Base-by-base conservation (phyloP, 2,113 vertebrate genomes). In the Serinus canaria region DNA sequence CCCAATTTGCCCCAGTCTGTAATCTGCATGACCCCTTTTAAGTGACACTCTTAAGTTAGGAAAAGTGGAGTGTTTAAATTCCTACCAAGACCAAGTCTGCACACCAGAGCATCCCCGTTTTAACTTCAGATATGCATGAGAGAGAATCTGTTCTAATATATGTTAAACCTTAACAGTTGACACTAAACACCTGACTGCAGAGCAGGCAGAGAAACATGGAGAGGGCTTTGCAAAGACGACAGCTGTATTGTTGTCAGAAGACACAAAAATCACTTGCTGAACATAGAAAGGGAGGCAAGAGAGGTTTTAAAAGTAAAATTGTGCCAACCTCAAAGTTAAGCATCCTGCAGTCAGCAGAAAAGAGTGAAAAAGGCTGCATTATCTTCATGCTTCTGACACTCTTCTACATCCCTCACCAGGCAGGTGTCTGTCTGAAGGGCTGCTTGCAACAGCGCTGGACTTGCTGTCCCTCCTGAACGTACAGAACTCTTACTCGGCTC, bases 1-100 rank as follows among this genome's bases (percentile, higher is more conserved):
- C 12, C 7, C 0, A 31, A 0, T 52, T 23, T 66, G n/a, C 25
- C 31, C 14, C 21, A 10, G 14, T 14, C 27, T 41, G 30, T 62
- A 47, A 37, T 24, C 35, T 27, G 16, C 56, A 50, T 0, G 1
- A 21, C 15, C 19, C 10, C 4, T 75, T 89, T 41, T 43, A 52
- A 52, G 21, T 25, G 43, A 55, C 37, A 31, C 9, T 35, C 24
- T 13, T 53, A 25, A 31, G 56, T 35, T 6, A 55, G 19, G 11
- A 82, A 44, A n/a, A 64, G 17, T 1, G 3, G 27, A 22, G 1
- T 18, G 44, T 28, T 50, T 52, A 37, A 60, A 47, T 18, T 24
- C 23, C n/a, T 28, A 0, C 19, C 6, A 6, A 52, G 41, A 43
- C 41, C 27, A 35, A 50, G 30, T 7, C 49, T 11, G 7, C 15